Conservation (phyloP, 1,140 invertebrate species). For the Helicorthomorpha holstii region DNA sequence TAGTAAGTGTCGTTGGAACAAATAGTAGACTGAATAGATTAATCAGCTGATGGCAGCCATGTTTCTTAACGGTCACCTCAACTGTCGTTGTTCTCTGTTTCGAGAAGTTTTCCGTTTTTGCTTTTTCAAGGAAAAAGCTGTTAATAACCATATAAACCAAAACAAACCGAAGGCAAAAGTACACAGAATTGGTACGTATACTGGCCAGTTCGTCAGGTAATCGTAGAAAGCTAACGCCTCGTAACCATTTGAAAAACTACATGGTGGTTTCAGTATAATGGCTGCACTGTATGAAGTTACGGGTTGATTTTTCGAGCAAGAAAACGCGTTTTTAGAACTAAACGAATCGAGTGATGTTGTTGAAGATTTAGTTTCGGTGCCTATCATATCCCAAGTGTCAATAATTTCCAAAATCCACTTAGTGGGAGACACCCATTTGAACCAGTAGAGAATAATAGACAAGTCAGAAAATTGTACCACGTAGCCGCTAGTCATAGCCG, state of each 20-base stretch:
- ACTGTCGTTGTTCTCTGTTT: not conserved
- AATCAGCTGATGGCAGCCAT: not conserved
- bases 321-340: no score
- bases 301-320: conserved; percentile 9
- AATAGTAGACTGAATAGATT: not conserved
- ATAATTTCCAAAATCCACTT: conserved; percentile 53
- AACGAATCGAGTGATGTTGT: not conserved
- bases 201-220: conserved; percentile 4
- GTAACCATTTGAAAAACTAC: conserved; percentile 15
- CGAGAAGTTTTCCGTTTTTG: conserved; percentile 6
- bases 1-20: not conserved
- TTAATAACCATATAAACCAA: conserved; percentile 5
- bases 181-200: conserved; percentile 11
- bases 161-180: conserved; percentile 12
- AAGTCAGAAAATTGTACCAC: conserved; percentile 52
- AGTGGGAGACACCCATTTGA: conserved; percentile 49
- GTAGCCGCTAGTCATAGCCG: conserved; percentile 48
- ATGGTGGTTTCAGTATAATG: conserved; percentile 18
- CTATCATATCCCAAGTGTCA: conserved; percentile 16
- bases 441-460: conserved; percentile 41
- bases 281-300: conserved; percentile 5
- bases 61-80: not conserved
- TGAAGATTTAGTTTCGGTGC: not conserved
- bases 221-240: conserved; percentile 15
- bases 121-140: conserved; percentile 26